Conservation (phyloP, 1,140 invertebrate genomes). For the Sitobion miscanthi region DNA sequence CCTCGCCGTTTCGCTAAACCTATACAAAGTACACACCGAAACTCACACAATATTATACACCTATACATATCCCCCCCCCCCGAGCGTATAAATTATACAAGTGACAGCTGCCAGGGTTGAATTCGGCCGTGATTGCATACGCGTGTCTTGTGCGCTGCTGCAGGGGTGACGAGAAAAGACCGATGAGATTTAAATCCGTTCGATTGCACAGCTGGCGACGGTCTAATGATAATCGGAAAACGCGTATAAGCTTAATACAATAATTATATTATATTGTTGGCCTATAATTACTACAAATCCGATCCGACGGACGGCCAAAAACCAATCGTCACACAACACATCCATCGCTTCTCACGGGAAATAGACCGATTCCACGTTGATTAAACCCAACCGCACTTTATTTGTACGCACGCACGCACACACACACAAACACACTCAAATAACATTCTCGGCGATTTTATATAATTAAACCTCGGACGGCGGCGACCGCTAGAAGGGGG, state of each 20-base stretch:
- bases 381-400: background rate
- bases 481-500: background rate
- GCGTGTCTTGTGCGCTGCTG: too few relatives aligned
- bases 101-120: background rate
- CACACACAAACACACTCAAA: too few relatives aligned
- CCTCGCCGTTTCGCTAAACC: background rate
- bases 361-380: background rate
- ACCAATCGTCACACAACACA: too few relatives aligned
- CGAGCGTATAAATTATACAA: background rate
- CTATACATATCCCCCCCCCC: too few relatives aligned
- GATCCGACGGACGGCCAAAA: background rate
- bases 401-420: background rate
- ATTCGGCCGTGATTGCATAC: background rate
- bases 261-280: background rate
- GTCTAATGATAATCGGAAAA: background rate
- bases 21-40: background rate
- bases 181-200: background rate
- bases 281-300: background rate
- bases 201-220: too few relatives aligned
- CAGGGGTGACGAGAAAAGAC: background rate
- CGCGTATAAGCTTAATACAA: background rate
- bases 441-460: background rate
- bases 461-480: background rate
- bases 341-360: background rate
- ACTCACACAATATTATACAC: background rate